These are phyloP conservation scores for Sceloporus tristichus DNA, from an alignment of 2,113 vertebrate genomes.

Conservation along the genomic window DNA sequence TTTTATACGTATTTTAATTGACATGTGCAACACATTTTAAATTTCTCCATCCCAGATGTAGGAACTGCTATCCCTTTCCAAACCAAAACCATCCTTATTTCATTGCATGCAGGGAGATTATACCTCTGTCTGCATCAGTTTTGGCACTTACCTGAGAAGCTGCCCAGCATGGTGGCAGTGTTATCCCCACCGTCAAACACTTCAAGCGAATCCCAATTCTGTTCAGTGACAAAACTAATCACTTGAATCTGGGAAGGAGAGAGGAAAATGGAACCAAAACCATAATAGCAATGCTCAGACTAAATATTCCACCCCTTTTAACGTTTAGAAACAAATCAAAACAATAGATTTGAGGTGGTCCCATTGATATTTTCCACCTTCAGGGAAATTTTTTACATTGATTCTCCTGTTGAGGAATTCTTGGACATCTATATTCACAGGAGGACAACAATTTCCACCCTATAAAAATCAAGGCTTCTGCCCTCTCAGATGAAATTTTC, in stretches of 20 bases:
- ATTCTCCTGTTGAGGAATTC: not conserved
- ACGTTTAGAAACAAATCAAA: too few relatives aligned
- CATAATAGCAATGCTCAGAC: not conserved
- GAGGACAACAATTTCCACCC: too few relatives aligned
- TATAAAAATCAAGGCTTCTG: too few relatives aligned
- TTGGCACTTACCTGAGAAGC: conserved; percentile 90
- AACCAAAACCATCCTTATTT: not conserved
- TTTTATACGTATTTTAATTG: too few relatives aligned
- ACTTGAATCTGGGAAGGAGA: conserved; percentile 90
- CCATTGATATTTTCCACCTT: too few relatives aligned
- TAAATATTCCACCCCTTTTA: not conserved
- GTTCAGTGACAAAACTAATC: conserved; percentile 97
- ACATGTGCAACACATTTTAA: too few relatives aligned
- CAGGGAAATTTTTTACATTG: not conserved
- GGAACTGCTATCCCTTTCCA: too few relatives aligned
- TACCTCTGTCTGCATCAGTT: not conserved
- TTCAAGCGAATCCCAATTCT: conserved; percentile 99
- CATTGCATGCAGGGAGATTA: not conserved
- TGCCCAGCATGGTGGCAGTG: conserved; percentile 95
- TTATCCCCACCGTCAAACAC: conserved; percentile 98
- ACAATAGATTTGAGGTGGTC: too few relatives aligned
- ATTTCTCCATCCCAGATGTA: too few relatives aligned
- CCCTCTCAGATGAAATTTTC: too few relatives aligned
- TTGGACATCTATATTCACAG: too few relatives aligned
- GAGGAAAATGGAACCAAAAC: not conserved